Evolutionary conservation across 2,888 invertebrate genomes (phyloP).

Genomic region (Argyra leucocephala): DNA sequence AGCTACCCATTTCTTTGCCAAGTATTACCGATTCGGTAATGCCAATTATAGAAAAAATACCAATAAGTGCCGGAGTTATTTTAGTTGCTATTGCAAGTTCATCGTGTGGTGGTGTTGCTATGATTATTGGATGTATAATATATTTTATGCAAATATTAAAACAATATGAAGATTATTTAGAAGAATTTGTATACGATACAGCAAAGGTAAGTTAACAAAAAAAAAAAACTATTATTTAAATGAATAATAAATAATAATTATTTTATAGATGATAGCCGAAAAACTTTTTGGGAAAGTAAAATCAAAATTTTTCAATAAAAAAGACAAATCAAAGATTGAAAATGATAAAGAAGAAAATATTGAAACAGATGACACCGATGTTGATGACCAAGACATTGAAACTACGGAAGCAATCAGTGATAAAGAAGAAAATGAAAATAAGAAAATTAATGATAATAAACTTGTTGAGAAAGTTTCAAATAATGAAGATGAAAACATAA

Average conservation of each 20-base stretch:
- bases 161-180: conserved; percentile 59
- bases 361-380: not conserved
- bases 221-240: too few species aligned
- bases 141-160: conserved; percentile 50
- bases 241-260: too few species aligned
- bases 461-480: not conserved
- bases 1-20: not conserved
- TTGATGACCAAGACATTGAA: not conserved
- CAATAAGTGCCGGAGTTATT: conserved; percentile 55
- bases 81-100: conserved; percentile 54
- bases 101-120: conserved; percentile 65
- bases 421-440: not conserved
- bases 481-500: not conserved
- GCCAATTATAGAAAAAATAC: conserved; percentile 57
- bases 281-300: not conserved
- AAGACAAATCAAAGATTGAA: not conserved
- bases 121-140: conserved; percentile 53
- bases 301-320: not conserved
- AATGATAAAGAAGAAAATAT: not conserved
- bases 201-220: conserved; percentile 39
- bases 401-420: not conserved
- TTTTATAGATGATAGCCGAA: not conserved
- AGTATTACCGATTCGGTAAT: conserved; percentile 40
- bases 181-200: conserved; percentile 46
- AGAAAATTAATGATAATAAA: not conserved